Evolutionary conservation across 2,888 invertebrate species (phyloP).

Genomic region (Lordiphosa fenestrarum): DNA sequence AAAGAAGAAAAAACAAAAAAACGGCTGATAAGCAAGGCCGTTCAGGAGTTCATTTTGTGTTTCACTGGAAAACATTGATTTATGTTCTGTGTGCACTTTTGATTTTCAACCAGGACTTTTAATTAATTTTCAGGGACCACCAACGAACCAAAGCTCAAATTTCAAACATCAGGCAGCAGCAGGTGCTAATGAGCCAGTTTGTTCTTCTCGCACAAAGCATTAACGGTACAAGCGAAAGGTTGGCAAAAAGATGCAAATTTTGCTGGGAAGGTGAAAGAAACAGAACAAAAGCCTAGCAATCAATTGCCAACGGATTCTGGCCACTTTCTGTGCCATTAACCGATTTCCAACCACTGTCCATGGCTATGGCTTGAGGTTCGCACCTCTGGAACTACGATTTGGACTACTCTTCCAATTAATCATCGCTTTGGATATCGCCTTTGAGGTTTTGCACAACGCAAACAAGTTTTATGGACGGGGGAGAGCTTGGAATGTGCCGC

Average conservation of each 20-base stretch:
- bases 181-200: constrained; percentile 65
- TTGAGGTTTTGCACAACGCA: constrained; percentile 55
- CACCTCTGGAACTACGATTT: constrained; percentile 20
- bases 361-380: constrained; percentile 13
- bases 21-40: constrained; percentile 69
- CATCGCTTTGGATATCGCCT: constrained; percentile 49
- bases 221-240: constrained; percentile 70
- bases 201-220: constrained; percentile 23
- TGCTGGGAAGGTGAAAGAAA: constrained; percentile 35
- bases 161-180: constrained; percentile 23
- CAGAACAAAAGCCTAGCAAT: constrained; percentile 25
- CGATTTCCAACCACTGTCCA: constrained; percentile 56
- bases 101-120: constrained; percentile 48
- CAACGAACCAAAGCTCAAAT: constrained; percentile 27
- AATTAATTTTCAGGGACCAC: constrained; percentile 24
- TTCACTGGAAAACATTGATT: constrained; percentile 72
- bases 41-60: constrained; percentile 31
- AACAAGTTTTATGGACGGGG: constrained; percentile 55
- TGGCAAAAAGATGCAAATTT: constrained; percentile 65
- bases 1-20: constrained; percentile 46
- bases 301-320: constrained; percentile 16
- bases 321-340: constrained; percentile 48
- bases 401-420: constrained; percentile 51
- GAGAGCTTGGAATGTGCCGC: constrained; percentile 66
- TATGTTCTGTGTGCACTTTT: constrained; percentile 67